A percentile compares a stretch with the other conserved stretches of the same genome.
Evolutionary conservation across 2,888 invertebrate genomes (phyloP).

Genomic region (Nephrotoma flavescens): DNA sequence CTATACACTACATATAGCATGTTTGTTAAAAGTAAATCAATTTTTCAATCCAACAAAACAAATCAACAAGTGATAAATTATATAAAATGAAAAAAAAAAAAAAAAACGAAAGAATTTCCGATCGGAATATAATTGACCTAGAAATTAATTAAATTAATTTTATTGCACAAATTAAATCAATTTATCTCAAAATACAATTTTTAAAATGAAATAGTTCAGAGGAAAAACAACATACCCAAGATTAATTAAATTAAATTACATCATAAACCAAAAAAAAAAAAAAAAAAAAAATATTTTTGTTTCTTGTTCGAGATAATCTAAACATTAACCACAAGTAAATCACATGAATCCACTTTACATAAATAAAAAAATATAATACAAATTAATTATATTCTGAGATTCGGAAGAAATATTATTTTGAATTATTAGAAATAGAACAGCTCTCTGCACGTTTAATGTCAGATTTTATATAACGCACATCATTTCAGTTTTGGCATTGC

Average conservation of each 20-base stretch:
- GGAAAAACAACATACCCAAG: not conserved
- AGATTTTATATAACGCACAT: not conserved
- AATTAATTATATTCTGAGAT: not conserved
- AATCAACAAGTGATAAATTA: not conserved
- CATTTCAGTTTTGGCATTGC: not conserved
- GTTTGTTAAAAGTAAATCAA: no score
- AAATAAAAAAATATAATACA: not conserved
- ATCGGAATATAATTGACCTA: not conserved
- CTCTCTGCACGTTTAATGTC: not conserved
- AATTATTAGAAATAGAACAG: not conserved
- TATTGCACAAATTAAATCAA: not conserved
- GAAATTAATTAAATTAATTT: not conserved
- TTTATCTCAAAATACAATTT: not conserved
- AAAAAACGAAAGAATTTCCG: no score
- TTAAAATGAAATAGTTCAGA: not conserved
- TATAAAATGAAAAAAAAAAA: no score
- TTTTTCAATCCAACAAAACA: not conserved
- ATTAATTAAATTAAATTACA: not conserved
- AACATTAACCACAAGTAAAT: not conserved
- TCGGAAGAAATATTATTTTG: not conserved
- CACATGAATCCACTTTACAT: not conserved
- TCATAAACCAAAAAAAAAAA: not conserved
- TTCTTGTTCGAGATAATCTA: not conserved
- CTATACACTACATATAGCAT: no score
- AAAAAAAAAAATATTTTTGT: not conserved